Percentiles rank a stretch among this genome's conserved stretches.
Evolutionary conservation across 2,113 vertebrate genomes (phyloP).

Genomic region (Pardalotus punctatus): DNA sequence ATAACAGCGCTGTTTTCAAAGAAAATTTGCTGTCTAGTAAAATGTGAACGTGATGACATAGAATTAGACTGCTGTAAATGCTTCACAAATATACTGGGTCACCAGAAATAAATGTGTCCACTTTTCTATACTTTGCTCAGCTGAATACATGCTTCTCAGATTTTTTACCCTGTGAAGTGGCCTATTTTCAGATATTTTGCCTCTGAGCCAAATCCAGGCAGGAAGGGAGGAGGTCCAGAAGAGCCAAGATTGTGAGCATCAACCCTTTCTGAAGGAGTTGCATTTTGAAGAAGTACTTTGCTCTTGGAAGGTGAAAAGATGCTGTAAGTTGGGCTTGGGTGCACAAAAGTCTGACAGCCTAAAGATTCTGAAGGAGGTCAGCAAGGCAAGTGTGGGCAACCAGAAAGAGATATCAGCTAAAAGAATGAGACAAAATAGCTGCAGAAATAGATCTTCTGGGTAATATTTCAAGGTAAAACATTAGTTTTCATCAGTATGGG

Average conservation of each 20-base stretch:
- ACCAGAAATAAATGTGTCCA: background rate
- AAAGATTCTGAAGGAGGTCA: background rate
- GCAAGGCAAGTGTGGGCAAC: background rate
- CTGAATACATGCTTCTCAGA: background rate
- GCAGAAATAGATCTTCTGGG: background rate
- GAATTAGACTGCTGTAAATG: slow-evolving; percentile 15
- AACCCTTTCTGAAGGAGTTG: background rate
- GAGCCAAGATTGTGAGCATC: background rate
- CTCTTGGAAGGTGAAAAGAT: background rate
- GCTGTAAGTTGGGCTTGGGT: background rate
- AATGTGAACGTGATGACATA: background rate
- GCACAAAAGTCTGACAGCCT: accelerated
- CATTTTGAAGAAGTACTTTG: background rate
- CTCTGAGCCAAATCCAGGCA: background rate
- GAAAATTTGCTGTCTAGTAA: background rate
- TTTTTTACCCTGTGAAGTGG: background rate
- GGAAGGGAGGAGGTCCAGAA: background rate
- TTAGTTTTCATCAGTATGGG: background rate
- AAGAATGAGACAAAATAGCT: background rate
- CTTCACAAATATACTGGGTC: background rate
- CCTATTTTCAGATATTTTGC: background rate
- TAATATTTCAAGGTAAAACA: background rate
- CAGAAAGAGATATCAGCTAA: background rate
- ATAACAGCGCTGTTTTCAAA: background rate
- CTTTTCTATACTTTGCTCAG: background rate